These are phyloP conservation scores for Lanistes nyassanus DNA, from an alignment of 1,140 invertebrate genomes.

Conservation along the genomic window DNA sequence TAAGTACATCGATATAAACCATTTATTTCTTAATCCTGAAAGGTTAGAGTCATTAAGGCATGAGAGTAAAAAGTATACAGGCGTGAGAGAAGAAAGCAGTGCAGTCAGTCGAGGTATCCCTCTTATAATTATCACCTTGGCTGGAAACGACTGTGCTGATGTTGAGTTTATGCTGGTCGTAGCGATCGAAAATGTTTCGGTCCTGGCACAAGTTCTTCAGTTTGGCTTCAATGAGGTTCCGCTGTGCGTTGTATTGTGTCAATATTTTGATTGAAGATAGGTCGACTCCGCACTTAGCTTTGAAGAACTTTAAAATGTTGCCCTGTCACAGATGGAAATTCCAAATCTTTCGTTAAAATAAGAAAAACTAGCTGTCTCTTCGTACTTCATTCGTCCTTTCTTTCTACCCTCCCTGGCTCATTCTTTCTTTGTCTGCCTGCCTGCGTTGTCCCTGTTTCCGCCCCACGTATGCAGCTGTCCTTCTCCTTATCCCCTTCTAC, in stretches of 20 bases:
- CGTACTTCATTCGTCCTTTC: neutral
- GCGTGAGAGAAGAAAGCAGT: neutral
- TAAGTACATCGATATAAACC: neutral
- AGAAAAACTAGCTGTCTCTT: neutral
- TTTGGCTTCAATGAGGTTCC: slow-evolving; percentile 22
- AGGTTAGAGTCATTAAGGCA: neutral
- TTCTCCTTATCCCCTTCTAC: slow-evolving; percentile 28
- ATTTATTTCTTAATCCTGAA: too few species aligned
- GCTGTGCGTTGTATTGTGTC: slow-evolving; percentile 45
- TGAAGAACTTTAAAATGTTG: slow-evolving; percentile 33
- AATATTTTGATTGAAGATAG: slow-evolving; percentile 34
- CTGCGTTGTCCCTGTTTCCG: too few species aligned
- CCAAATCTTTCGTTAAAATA: neutral
- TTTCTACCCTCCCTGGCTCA: neutral
- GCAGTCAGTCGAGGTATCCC: too few species aligned
- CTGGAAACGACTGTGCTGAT: slow-evolving; percentile 44
- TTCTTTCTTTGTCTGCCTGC: neutral
- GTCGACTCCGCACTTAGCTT: slow-evolving; percentile 22
- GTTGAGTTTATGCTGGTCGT: neutral
- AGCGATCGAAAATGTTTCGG: too few species aligned
- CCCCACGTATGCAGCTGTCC: neutral
- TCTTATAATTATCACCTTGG: too few species aligned
- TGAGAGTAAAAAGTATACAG: neutral
- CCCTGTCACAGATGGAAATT: neutral
- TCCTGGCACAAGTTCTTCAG: neutral